phyloP scores from a whole-genome alignment of 1,140 invertebrate genomes.

The Zophobas atratus region DNA sequence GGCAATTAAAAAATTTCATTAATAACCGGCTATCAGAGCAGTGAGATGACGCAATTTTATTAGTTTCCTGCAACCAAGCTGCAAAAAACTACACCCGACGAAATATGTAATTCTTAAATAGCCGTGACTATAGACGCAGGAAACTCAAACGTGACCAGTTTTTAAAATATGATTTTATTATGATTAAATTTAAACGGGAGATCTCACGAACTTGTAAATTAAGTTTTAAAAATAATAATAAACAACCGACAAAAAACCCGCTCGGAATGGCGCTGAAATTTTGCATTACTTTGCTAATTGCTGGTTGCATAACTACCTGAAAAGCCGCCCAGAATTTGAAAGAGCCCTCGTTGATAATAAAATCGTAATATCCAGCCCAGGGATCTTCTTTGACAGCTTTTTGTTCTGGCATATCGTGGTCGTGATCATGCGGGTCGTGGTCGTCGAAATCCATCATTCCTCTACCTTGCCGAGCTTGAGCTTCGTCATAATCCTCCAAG shows the following conservation, averaged over 20 bases:
- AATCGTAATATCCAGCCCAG: constrained; percentile 85
- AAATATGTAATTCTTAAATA: constrained; percentile 7
- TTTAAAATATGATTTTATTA: constrained; percentile 15
- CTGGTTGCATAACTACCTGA: constrained; percentile 73
- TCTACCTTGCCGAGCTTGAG: constrained; percentile 56
- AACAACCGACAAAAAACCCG: not conserved
- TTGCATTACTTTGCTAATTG: not conserved
- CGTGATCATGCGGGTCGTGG: constrained; percentile 60
- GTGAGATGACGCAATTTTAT: constrained; percentile 5
- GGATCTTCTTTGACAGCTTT: constrained; percentile 74
- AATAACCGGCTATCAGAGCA: constrained; percentile 2
- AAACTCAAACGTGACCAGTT: constrained; percentile 18
- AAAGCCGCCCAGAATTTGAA: constrained; percentile 91
- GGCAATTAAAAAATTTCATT: constrained; percentile 19
- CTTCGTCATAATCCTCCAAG: constrained; percentile 64
- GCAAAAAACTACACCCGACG: constrained; percentile 13
- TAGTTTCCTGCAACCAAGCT: constrained; percentile 5
- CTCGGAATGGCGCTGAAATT: not conserved
- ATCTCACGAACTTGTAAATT: too few relatives aligned
- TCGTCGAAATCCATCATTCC: constrained; percentile 60
- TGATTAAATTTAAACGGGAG: not conserved
- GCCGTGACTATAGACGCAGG: not conserved
- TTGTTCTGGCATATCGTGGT: constrained; percentile 66
- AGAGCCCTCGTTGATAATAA: constrained; percentile 87
- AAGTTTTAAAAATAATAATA: not conserved